Base-by-base conservation (phyloP, 2,888 invertebrate genomes). In the Dorcus hopei region DNA sequence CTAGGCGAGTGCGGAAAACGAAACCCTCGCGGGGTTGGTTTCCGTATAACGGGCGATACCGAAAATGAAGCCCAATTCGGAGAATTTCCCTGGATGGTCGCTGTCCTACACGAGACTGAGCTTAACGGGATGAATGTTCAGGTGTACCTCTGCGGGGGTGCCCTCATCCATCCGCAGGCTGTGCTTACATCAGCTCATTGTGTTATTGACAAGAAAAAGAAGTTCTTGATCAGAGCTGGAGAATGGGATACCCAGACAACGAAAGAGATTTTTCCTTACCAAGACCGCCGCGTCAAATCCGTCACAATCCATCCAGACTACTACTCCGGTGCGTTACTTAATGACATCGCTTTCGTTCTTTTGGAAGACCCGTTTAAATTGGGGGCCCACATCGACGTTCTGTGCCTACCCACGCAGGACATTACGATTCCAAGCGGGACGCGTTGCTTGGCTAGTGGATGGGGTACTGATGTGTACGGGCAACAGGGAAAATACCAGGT, bases 81-180 rank as follows among this genome's bases (percentile, higher is more conserved):
- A 0, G 91, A 93, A 76, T 91, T 90, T 72, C 91, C 91, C 0
- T 93, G 92, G 92, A 89, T 91, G 87, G 85, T 88, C 0, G 90
- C 90, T 0, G 79, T 91, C 26, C 75, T 90, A 59, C 80, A 82
- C 8, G 76, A 76, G 41, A 78, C 85, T 1, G 81, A 82, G 9
- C 79, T 79, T 0, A 73, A 78, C 0, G 14, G 23, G 2, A 79
- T 82, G 49, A 83, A 81, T 70, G 73, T 83, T 42, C 83, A 82
- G 67, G 80, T 85, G 4, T 93, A 91, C 75, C 83, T 89, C 14
- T 93, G 93, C 43, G 93, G 93, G 0, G 93, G 91, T 0, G 86
- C 92, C 0, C 78, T 94, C 6, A 91, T 94, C 63, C 88, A 91
- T 62, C 87, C 85, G 0, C 80, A 80, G 52, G 90, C 89, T 6